A percentile compares a stretch with the other conserved stretches of the same genome.
phyloP scores from a whole-genome alignment of 1,140 invertebrate species.

The Cotesia chilonis region DNA sequence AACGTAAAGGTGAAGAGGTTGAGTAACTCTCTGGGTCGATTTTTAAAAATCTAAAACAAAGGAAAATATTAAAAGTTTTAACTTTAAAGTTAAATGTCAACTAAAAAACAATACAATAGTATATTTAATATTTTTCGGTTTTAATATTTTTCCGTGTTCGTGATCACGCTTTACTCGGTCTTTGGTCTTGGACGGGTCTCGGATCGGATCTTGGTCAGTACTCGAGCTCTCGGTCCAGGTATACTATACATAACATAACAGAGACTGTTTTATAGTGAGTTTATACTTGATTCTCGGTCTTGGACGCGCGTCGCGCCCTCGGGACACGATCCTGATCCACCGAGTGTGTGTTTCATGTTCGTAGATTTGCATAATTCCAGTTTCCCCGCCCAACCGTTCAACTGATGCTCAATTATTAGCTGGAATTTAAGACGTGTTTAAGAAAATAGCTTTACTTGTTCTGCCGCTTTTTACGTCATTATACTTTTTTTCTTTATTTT shows the following conservation, averaged over 20 bases:
- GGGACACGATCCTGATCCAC: slow-evolving; percentile 58
- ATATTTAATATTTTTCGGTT: no score
- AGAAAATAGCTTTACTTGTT: slow-evolving; percentile 59
- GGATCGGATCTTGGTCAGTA: slow-evolving; percentile 13
- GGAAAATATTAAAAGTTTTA: no score
- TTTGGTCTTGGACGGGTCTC: slow-evolving; percentile 17
- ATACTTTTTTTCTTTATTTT: slow-evolving; percentile 6
- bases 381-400: slow-evolving; percentile 60
- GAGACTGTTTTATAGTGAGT: slow-evolving; percentile 4
- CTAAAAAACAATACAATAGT: no score
- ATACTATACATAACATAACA: slow-evolving; percentile 12
- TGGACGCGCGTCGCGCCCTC: slow-evolving; percentile 52
- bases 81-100: no score
- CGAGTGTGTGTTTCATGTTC: slow-evolving; percentile 16
- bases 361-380: slow-evolving; percentile 64
- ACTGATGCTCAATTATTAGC: slow-evolving; percentile 62
- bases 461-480: slow-evolving; percentile 24
- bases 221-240: neutral
- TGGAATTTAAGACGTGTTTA: slow-evolving; percentile 65
- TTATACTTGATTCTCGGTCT: slow-evolving; percentile 22
- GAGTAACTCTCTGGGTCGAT: no score
- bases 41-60: no score
- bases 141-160: no score
- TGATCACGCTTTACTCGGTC: slow-evolving; percentile 31
- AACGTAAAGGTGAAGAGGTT: no score